Evolutionary conservation across 2,888 invertebrate species (phyloP), one percentile per base, ranked within the genome.

Genomic region (Carterocephalus palaemon): DNA sequence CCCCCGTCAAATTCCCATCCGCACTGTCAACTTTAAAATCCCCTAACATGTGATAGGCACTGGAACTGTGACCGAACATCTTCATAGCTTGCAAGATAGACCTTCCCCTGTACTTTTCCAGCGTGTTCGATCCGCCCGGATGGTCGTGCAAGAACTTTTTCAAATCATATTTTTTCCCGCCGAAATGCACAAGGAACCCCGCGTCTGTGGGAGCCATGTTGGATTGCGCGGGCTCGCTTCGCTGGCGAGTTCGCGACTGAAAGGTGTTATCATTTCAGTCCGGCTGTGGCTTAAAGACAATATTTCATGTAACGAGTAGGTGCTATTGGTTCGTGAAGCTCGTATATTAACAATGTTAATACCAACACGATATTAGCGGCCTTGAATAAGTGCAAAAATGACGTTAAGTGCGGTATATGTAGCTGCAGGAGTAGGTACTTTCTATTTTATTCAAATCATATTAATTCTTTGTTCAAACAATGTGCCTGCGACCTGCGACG

Each of bases 121-220:
- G 70, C 1, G 91, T 91, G 57, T 90, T 91, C 0, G 89, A 68
- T 0, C 94, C 94, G 0, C 94, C 94, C 0, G 94, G 94, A 70
- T 94, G 94, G 57, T 92, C 91, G 38, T 87, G 88, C 37, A 92
- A 58, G 62, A 94, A 93, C 20, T 81, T 70, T 32, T 88, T 77
- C 40, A 94, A 79, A 64, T 94, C 90, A 72, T 93, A 93, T 34
- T 71, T 72, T 22, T 88, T 77, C 4, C 82, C 80, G 47, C 81
- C 75, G 62, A 80, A 88, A 12, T 51, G 49, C 1, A 87, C 76
- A 9, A 72, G 73, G 51, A 85, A 84, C 6, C 7, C 12, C 17
- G 37, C 16, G n/a, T 55, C 52, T 24, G 58, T 57, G 16, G 59
- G 31, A 29, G 59, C 64, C 67, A 67, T 70, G 39, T 48, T 45